Evolutionary conservation across 2,113 vertebrate genomes (phyloP).

Genomic region (Pelmatolapia mariae): DNA sequence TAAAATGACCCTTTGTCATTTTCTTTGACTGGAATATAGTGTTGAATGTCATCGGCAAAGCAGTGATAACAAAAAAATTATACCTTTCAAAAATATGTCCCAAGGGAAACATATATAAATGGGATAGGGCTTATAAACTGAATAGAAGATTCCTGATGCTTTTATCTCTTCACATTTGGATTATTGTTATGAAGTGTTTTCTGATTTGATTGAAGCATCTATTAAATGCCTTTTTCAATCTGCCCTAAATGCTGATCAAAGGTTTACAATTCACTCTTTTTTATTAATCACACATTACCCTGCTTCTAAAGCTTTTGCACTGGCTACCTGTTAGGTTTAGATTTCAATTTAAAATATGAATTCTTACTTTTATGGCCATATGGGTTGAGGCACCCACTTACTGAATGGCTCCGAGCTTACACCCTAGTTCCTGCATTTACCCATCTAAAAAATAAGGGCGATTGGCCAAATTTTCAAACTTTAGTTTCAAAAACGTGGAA

Average conservation of each 20-base stretch:
- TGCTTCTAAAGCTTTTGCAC: not conserved
- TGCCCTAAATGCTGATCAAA: not conserved
- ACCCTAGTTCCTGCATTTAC: not conserved
- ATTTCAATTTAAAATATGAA: not conserved
- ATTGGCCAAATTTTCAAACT: not conserved
- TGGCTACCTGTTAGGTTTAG: not conserved
- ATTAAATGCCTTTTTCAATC: not conserved
- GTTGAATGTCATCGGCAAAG: not conserved
- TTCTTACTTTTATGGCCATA: not conserved
- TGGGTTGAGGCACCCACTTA: not conserved
- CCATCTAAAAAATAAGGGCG: not conserved
- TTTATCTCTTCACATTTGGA: not conserved
- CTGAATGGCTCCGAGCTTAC: not conserved
- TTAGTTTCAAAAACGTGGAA: not conserved
- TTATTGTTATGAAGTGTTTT: not conserved
- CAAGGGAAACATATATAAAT: not conserved
- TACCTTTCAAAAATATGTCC: not conserved
- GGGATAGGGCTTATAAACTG: not conserved
- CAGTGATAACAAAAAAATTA: not conserved
- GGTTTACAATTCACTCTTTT: not conserved
- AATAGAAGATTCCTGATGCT: not conserved
- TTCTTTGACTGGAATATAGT: not conserved
- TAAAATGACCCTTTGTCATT: not conserved
- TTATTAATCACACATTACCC: not conserved
- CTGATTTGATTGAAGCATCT: not conserved